Conservation (phyloP, 2,888 invertebrate species). For the Agrochola circellaris region DNA sequence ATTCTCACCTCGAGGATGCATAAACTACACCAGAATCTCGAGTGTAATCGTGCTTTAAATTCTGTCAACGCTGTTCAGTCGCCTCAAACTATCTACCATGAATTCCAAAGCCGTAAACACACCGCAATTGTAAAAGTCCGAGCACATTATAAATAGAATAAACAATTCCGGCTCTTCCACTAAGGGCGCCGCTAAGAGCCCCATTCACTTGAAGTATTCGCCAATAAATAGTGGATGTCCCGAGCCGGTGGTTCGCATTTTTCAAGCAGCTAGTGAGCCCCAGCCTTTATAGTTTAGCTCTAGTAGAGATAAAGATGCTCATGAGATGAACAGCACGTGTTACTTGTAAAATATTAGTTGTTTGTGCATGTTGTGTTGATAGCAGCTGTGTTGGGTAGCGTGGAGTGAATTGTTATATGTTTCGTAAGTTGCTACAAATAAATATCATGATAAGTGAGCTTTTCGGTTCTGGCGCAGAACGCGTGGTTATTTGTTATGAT, state of each 20-base stretch:
- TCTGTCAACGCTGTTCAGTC: neutral
- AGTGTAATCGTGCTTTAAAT: slow-evolving; percentile 8
- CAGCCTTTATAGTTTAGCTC: slow-evolving; percentile 67
- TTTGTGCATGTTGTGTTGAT: slow-evolving; percentile 45
- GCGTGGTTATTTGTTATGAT: rapidly evolving
- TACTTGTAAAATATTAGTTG: slow-evolving; percentile 57
- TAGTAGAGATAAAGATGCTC: slow-evolving; percentile 65
- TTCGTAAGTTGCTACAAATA: neutral
- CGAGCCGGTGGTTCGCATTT: slow-evolving; percentile 72
- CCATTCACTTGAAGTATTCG: slow-evolving; percentile 82
- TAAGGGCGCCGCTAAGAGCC: slow-evolving; percentile 73
- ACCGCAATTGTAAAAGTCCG: slow-evolving; percentile 60
- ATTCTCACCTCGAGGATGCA: neutral
- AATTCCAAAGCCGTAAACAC: slow-evolving; percentile 46
- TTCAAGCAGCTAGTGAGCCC: slow-evolving; percentile 74
- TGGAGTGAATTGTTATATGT: slow-evolving; percentile 11
- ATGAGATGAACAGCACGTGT: slow-evolving; percentile 59
- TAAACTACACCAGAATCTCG: neutral
- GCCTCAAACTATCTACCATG: slow-evolving; percentile 20
- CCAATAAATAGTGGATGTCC: slow-evolving; percentile 80
- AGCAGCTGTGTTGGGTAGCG: slow-evolving; percentile 3
- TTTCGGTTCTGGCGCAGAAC: neutral
- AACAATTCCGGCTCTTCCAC: slow-evolving; percentile 70
- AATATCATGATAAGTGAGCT: neutral
- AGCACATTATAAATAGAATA: slow-evolving; percentile 74